Conservation (phyloP, 2,888 invertebrate species). For the Heliconius ismenius region DNA sequence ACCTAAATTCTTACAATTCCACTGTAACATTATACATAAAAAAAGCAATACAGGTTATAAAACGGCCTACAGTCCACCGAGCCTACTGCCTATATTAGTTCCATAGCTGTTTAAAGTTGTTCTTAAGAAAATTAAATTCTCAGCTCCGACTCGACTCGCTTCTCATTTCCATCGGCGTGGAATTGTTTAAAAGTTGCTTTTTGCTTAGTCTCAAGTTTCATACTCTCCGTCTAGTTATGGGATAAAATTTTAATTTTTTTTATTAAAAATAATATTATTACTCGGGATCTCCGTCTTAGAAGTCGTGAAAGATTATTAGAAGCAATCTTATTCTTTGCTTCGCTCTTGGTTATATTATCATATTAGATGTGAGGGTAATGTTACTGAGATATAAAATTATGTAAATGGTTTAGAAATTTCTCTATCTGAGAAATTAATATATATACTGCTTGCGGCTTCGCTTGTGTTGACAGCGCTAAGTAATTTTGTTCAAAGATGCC, state of each 20-base stretch:
- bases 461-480: too few relatives aligned
- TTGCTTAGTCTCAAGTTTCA: slow-evolving; percentile 34
- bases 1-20: not conserved
- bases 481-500: too few relatives aligned
- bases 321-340: not conserved
- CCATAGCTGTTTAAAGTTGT: slow-evolving; percentile 66
- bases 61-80: slow-evolving; percentile 53
- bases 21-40: slow-evolving; percentile 33
- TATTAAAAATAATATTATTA: not conserved
- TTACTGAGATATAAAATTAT: not conserved
- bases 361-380: not conserved
- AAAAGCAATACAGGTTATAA: slow-evolving; percentile 39
- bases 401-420: too few relatives aligned
- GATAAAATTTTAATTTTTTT: slow-evolving; percentile 24
- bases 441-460: too few relatives aligned
- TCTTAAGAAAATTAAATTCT: slow-evolving; percentile 65
- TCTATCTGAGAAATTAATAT: not conserved
- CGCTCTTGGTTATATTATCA: not conserved
- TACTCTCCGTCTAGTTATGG: slow-evolving; percentile 27
- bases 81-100: slow-evolving; percentile 59
- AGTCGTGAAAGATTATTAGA: not conserved
- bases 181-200: slow-evolving; percentile 42
- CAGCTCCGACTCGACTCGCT: slow-evolving; percentile 49
- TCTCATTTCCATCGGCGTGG: slow-evolving; percentile 45
- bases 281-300: not conserved